Evolutionary conservation across 2,113 vertebrate species (phyloP).

Genomic region (Tringa solitaria): DNA sequence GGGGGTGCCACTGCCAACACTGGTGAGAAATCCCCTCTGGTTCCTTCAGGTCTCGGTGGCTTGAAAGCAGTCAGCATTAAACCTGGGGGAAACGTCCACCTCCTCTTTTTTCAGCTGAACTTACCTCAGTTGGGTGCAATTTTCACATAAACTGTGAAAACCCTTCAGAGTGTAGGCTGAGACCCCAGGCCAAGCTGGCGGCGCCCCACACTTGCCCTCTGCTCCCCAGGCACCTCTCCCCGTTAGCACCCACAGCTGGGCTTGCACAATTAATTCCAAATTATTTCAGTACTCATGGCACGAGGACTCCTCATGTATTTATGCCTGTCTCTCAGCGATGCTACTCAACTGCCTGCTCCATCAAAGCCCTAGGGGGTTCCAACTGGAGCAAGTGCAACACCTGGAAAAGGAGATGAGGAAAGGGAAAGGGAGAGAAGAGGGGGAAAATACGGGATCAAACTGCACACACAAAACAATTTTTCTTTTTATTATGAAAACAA

Average conservation of each 20-base stretch:
- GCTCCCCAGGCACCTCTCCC: background rate
- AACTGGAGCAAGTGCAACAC: background rate
- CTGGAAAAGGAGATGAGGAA: background rate
- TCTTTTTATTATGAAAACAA: conserved; percentile 95
- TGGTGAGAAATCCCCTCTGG: background rate
- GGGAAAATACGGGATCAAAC: background rate
- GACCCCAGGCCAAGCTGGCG: background rate
- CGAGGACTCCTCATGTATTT: fast-evolving
- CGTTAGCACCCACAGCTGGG: background rate
- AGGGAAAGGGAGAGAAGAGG: background rate
- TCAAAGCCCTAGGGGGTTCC: background rate
- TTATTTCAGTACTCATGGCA: background rate
- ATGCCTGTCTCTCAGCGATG: background rate
- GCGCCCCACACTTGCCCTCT: background rate
- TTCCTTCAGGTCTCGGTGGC: background rate
- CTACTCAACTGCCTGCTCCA: background rate
- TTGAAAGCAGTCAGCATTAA: background rate
- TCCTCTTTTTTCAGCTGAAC: background rate
- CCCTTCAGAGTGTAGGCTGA: too few species aligned
- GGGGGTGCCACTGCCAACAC: background rate
- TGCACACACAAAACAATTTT: conserved; percentile 47
- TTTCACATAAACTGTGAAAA: background rate
- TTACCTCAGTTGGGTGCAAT: background rate
- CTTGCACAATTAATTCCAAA: background rate
- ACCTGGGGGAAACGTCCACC: fast-evolving